Base-by-base conservation (phyloP, 2,888 invertebrate species). In the Drosophila monieri region DNA sequence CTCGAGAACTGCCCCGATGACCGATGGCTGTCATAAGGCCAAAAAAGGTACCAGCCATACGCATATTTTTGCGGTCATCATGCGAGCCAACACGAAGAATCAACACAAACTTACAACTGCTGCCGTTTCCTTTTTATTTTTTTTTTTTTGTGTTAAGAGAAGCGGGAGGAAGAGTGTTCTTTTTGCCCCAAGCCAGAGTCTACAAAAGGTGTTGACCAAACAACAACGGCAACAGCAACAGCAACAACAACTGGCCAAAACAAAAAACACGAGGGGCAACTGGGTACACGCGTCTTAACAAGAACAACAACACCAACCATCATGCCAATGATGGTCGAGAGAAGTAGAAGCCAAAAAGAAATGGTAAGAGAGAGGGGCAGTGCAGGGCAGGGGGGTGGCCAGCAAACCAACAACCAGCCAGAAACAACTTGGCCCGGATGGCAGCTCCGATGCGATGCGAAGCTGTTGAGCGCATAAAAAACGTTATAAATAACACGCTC, bases 401-500 rank as follows among this genome's bases (percentile, higher is more conserved):
- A n/a, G n/a, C n/a, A n/a, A 1, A 18, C 18, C 18, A 18, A 18
- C 18, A 18, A 10, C 39, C 14, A 48, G 60, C 27, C 15, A 18
- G 35, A 35, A 35, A n/a, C 18, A 21, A 43, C 44, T 52, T 54
- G 56, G 46, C 46, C 71, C 55, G 46, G 25, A 54, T 43, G 43
- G 51, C n/a, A n/a, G n/a, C 30, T 64, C 53, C 65, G 52, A 68
- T 43, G 39, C 43, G 43, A 43, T 43, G 43, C 43, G 57, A 49
- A 58, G 39, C 68, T 53, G 43, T 64, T 69, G 77, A 71, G 65
- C 61, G 78, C 83, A 76, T 74, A 81, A 85, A 85, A 85, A 83
- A 80, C 86, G 84, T 85, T 83, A 85, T 77, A 86, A 84, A 86
- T 84, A 85, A 81, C 81, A 81, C 85, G 80, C 86, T 79, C 80